Evolutionary conservation across 2,888 invertebrate genomes (phyloP).

Genomic region (Drosophila nigritarsus): DNA sequence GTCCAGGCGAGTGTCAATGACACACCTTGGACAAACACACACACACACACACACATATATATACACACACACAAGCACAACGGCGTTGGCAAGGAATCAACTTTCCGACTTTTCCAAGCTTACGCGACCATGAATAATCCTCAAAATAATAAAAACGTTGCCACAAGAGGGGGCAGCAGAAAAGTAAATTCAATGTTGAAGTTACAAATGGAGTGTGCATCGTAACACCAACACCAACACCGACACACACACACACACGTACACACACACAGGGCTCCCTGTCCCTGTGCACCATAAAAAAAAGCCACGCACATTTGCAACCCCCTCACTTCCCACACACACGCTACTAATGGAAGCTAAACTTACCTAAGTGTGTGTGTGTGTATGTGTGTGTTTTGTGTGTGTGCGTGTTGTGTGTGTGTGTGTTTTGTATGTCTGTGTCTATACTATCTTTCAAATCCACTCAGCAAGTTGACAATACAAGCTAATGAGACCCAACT

Average conservation of each 20-base stretch:
- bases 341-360: conserved; percentile 40
- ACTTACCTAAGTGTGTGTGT: not conserved
- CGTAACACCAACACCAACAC: not conserved
- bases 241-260: not conserved
- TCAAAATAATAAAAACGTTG: conserved; percentile 25
- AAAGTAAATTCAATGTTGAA: conserved; percentile 29
- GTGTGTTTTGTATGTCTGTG: not conserved
- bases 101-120: conserved; percentile 41
- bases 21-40: conserved; percentile 64
- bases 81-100: conserved; percentile 49
- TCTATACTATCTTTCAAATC: conserved; percentile 5
- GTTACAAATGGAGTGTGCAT: conserved; percentile 37
- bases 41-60: conserved; percentile 30
- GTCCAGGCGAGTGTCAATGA: conserved; percentile 62
- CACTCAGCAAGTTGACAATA: conserved; percentile 12
- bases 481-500: conserved; percentile 38
- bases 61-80: conserved; percentile 4
- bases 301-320: conserved; percentile 29
- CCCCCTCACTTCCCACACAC: conserved; percentile 6
- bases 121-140: conserved; percentile 59
- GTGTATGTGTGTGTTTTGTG: not conserved
- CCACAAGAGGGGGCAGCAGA: not conserved
- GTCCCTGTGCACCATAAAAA: conserved; percentile 41
- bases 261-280: conserved; percentile 12
- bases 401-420: not conserved